These are phyloP conservation scores for Oryzias curvinotus DNA, from an alignment of 2,113 vertebrate species.

Conservation along the genomic window DNA sequence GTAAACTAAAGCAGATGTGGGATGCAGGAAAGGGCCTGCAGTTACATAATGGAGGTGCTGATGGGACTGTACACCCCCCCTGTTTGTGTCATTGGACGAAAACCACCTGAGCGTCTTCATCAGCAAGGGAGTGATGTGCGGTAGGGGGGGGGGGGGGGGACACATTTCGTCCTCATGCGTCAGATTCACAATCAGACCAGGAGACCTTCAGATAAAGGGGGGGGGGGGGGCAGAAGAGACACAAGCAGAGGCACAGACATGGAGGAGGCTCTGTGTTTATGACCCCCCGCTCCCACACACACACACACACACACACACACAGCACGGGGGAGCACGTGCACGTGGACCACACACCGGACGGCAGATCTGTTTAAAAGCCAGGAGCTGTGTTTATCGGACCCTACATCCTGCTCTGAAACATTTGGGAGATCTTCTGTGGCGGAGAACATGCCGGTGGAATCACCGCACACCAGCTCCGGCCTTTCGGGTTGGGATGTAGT, in stretches of 20 bases:
- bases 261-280: constrained; percentile 65
- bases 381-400: constrained; percentile 77
- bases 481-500: no score
- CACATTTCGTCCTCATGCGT: constrained; percentile 49
- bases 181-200: constrained; percentile 20
- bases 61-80: no score
- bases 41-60: constrained; percentile 56
- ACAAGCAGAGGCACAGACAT: constrained; percentile 48
- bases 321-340: constrained; percentile 12
- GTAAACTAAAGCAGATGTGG: constrained; percentile 67
- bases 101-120: constrained; percentile 48
- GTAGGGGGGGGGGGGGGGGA: constrained; percentile 7
- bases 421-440: constrained; percentile 50
- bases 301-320: constrained; percentile 20
- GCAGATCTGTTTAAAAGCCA: constrained; percentile 76
- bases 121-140: not conserved
- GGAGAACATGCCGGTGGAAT: not conserved
- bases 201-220: constrained; percentile 44
- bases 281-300: constrained; percentile 49
- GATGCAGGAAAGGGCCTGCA: constrained; percentile 29
- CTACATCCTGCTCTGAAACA: constrained; percentile 76
- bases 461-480: no score
- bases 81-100: constrained; percentile 10
- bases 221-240: constrained; percentile 38
- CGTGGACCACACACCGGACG: constrained; percentile 76